Conservation (phyloP, 1,140 invertebrate species). For the Zophobas morio region DNA sequence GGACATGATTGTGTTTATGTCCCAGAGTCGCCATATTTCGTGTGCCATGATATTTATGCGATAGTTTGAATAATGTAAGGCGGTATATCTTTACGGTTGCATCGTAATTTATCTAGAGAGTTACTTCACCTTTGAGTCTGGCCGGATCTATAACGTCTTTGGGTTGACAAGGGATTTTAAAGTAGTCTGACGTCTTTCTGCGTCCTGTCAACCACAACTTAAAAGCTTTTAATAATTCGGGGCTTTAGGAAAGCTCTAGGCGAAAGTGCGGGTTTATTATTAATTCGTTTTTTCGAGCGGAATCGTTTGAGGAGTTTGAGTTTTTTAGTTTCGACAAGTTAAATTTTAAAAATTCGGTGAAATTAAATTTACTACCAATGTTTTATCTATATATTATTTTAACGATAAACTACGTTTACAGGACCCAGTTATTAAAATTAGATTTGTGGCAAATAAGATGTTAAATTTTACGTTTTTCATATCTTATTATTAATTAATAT, state of each 20-base stretch:
- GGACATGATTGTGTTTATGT: slow-evolving; percentile 5
- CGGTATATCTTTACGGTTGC: slow-evolving; percentile 48
- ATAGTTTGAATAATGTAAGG: slow-evolving; percentile 60
- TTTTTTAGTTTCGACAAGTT: no score
- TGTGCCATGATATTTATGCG: slow-evolving; percentile 12
- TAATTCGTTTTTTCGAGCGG: no score
- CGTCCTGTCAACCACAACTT: slow-evolving; percentile 56
- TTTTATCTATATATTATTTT: no score
- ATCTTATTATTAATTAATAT: no score
- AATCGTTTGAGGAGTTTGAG: no score
- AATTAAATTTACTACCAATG: no score
- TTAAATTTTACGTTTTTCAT: no score
- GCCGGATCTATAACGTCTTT: slow-evolving; percentile 32
- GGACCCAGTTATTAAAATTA: no score
- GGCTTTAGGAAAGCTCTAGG: not conserved
- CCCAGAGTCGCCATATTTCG: not conserved
- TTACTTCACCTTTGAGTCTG: not conserved
- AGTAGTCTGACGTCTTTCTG: slow-evolving; percentile 45
- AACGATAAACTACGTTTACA: no score
- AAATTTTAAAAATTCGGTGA: no score
- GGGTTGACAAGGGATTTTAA: slow-evolving; percentile 56
- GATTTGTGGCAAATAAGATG: no score
- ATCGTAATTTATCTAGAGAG: slow-evolving; percentile 1
- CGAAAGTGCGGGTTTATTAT: no score
- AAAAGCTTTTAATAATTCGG: slow-evolving; percentile 55